phyloP scores from a whole-genome alignment of 2,888 invertebrate species.

The Cryptus viduatorius region DNA sequence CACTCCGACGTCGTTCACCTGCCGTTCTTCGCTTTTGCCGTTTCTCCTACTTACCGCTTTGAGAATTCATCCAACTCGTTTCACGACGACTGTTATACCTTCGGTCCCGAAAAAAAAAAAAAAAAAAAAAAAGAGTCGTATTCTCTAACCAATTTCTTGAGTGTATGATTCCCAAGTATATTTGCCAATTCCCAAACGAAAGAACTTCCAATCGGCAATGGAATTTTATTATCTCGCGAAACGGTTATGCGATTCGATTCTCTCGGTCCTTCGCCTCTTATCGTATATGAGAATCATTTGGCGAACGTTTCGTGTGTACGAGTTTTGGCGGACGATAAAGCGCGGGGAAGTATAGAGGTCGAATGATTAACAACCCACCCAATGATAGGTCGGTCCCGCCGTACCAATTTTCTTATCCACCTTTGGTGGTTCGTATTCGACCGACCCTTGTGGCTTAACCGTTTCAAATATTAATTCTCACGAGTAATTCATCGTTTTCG shows the following conservation, averaged over 20 bases:
- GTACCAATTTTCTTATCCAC: constrained; percentile 51
- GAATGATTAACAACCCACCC: constrained; percentile 45
- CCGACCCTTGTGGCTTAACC: constrained; percentile 71
- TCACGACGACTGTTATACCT: neutral
- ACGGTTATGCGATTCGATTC: constrained; percentile 47
- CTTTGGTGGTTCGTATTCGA: constrained; percentile 40
- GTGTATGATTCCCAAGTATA: constrained; percentile 9
- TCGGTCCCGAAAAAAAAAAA: too few relatives aligned
- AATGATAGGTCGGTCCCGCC: constrained; percentile 40
- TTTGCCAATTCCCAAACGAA: constrained; percentile 41
- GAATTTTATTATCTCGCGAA: constrained; percentile 46
- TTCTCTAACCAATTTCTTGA: neutral
- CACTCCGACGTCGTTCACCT: constrained; percentile 20
- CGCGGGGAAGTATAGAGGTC: neutral
- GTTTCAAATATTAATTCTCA: constrained; percentile 80
- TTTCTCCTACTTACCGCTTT: neutral
- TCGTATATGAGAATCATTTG: constrained; percentile 24
- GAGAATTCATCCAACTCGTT: neutral
- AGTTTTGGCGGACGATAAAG: constrained; percentile 4
- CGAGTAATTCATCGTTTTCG: constrained; percentile 51
- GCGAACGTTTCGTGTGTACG: constrained; percentile 28
- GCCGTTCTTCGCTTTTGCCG: neutral
- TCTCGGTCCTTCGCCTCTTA: constrained; percentile 16
- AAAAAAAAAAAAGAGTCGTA: too few relatives aligned
- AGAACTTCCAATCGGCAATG: constrained; percentile 49